Base-by-base conservation (phyloP, 2,113 vertebrate genomes). In the Lipophrys pholis region DNA sequence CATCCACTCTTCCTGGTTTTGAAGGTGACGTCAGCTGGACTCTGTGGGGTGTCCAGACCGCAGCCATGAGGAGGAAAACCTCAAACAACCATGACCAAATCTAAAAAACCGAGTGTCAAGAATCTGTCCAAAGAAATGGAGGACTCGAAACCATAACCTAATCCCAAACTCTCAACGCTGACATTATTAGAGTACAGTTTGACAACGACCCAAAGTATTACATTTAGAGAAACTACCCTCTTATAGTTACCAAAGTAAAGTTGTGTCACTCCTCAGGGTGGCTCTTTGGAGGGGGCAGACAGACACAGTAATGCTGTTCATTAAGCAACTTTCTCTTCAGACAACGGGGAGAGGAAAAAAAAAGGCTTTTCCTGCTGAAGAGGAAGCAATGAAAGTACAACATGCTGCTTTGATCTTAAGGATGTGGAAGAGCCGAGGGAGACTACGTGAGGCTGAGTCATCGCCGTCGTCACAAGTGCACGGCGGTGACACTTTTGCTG, bases 351-450 rank as follows among this genome's bases (percentile, higher is more conserved):
- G 21, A 85, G 87, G 84, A 92, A 91, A 60, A 76, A 67, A 92
- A 91, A 60, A 76, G 69, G 74, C 79, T 86, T 90, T 93, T 93
- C 91, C 91, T 91, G 87, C 61, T 36, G 41, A 53, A 76, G 66
- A 80, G 83, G 83, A 91, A 82, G 85, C 77, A 89, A 89, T 85
- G 85, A 93, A 87, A 87, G 79, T 72, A 17, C 53, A 67, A 61
- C 77, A n/a, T 45, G 1, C 43, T 7, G 50, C 89, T 92, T 90
- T 91, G 89, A 92, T 90, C 85, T 63, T 5, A 39, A 85, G 76
- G 80, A 88, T 68, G 78, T 36, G 6, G 73, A 63, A 62, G 81
- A 90, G 72, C 78, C 73, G 10, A 61, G 69, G 81, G 83, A 81
- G 61, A 80, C 56, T 73, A 76, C 17, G 62, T 68, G 70, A 84